These are phyloP conservation scores for Bombus confusus DNA, from an alignment of 1,140 invertebrate genomes.

Conservation along the genomic window DNA sequence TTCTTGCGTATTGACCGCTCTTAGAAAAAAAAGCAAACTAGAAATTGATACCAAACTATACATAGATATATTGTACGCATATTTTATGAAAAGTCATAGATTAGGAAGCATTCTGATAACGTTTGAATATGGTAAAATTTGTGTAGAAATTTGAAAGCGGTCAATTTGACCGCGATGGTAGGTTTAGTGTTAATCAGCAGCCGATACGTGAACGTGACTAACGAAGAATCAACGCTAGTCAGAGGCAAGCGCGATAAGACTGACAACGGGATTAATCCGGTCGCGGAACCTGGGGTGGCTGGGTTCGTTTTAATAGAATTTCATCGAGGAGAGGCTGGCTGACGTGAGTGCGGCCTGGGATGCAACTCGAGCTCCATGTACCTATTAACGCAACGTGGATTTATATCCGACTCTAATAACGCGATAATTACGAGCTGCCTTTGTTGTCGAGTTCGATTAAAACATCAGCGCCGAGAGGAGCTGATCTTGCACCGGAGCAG, in stretches of 20 bases:
- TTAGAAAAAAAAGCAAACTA: too few relatives aligned
- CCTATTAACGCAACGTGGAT: constrained; percentile 58
- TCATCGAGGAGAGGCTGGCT: constrained; percentile 59
- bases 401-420: constrained; percentile 72
- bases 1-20: too few relatives aligned
- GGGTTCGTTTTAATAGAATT: constrained; percentile 71
- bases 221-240: not conserved
- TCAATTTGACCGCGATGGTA: too few relatives aligned
- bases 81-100: too few relatives aligned
- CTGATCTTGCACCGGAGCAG: not conserved
- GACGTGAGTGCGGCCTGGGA: not conserved
- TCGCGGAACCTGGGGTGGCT: constrained; percentile 65
- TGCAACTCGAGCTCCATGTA: not conserved
- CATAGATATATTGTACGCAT: too few relatives aligned
- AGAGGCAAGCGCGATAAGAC: constrained; percentile 7
- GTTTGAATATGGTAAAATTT: too few relatives aligned
- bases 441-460: not conserved
- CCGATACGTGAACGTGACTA: not conserved
- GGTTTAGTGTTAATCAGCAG: not conserved
- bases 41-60: too few relatives aligned
- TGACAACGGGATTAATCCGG: constrained; percentile 54
- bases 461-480: not conserved
- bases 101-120: too few relatives aligned
- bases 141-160: too few relatives aligned
- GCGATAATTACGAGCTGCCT: constrained; percentile 64